phyloP scores from a whole-genome alignment of 2,113 vertebrate genomes.

The Hypomesus transpacificus region DNA sequence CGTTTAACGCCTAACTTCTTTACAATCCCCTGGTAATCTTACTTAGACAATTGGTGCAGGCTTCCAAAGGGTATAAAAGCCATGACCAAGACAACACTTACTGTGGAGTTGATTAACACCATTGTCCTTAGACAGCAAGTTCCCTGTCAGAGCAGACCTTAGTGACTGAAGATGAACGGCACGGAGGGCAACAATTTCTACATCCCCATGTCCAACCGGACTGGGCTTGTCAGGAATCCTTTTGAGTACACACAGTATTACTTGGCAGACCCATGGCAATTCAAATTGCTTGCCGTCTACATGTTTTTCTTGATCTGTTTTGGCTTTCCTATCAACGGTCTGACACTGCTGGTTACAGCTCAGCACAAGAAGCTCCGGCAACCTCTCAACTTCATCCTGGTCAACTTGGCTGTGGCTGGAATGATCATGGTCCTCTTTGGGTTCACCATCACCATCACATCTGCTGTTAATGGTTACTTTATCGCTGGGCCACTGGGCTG shows the following conservation, averaged over 20 bases:
- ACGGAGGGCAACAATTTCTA: conserved; percentile 85
- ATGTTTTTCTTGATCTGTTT: conserved; percentile 83
- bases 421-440: conserved; percentile 81
- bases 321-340: conserved; percentile 79
- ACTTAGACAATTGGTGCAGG: too few species aligned
- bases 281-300: conserved; percentile 74
- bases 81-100: too few species aligned
- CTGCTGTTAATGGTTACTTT: too few species aligned
- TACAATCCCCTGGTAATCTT: too few species aligned
- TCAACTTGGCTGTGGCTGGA: conserved; percentile 77
- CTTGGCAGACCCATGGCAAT: conserved; percentile 83
- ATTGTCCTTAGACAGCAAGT: too few species aligned
- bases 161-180: conserved; percentile 71
- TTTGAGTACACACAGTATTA: conserved; percentile 83
- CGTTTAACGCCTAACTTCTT: too few species aligned
- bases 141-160: too few species aligned
- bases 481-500: too few species aligned
- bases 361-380: conserved; percentile 83
- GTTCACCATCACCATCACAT: conserved; percentile 61
- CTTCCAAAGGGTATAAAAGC: too few species aligned
- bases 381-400: conserved; percentile 82
- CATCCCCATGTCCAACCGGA: conserved; percentile 81
- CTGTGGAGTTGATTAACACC: too few species aligned
- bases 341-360: conserved; percentile 80
- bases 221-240: conserved; percentile 79